Evolutionary conservation across 1,140 invertebrate species (phyloP), one percentile per base, ranked within the genome.

Genomic region (Drosophila asahinai): DNA sequence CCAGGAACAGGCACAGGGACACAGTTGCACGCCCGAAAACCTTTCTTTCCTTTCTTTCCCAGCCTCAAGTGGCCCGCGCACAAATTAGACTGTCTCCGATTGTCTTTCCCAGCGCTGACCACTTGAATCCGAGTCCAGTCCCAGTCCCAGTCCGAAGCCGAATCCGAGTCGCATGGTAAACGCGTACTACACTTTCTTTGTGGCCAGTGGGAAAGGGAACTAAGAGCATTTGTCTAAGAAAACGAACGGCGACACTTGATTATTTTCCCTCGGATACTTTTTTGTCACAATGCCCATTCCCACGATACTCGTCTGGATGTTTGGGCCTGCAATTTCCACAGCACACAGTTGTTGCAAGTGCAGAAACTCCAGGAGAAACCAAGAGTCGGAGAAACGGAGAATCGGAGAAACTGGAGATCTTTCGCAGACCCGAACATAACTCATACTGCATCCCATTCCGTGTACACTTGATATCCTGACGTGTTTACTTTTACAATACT

Each of bases 401-500:
- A 22, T 3, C 52, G 60, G 19, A 67, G 67, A 71, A 87, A 91
- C 83, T 83, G 77, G 87, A 87, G 87, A 91, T 77, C 55, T 84
- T 82, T 80, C 59, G 86, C 86, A 72, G 63, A 40, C 77, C 72
- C 72, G 64, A 64, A 66, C 79, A 86, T 86, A 81, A 74, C 82
- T 86, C 75, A 86, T 67, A 67, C 77, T 11, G 43, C 43, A 30
- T 71, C 22, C 67, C 40, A 73, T 60, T 14, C 67, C 15, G 71
- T 90, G 86, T 87, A 91, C 83, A 90, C 83, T 84, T 91, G 87
- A 91, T 91, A 91, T 91, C 89, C 89, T 91, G 89, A 81, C 76
- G 89, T 91, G 89, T 91, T 91, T 91, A 87, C 86, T 91, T 81
- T 91, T 67, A 83, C 83, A 89, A 84, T 91, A 86, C 82, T 91